Evolutionary conservation across 1,140 invertebrate species (phyloP).

Genomic region (Habropoda laboriosa): DNA sequence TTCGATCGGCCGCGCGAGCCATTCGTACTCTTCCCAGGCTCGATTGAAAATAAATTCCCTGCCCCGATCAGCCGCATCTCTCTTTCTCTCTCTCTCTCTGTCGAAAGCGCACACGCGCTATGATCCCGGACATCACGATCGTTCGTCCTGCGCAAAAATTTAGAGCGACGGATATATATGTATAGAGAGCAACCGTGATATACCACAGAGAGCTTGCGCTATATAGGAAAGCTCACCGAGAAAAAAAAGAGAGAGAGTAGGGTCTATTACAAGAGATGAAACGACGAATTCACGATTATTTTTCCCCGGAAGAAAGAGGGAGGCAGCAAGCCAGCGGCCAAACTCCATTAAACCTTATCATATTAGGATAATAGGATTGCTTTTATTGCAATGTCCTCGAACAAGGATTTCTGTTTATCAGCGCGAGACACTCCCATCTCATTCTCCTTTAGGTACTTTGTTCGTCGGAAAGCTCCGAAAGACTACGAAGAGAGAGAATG

Average conservation of each 20-base stretch:
- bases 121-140: background rate
- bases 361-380: conserved; percentile 70
- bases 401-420: conserved; percentile 72
- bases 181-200: background rate
- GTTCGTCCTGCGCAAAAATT: background rate
- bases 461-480: conserved; percentile 19
- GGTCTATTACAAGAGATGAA: background rate
- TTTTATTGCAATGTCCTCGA: conserved; percentile 64
- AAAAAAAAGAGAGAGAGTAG: no score
- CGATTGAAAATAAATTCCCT: conserved; percentile 44
- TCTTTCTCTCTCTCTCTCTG: no score
- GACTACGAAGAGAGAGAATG: conserved; percentile 1
- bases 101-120: no score
- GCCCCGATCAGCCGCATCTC: background rate
- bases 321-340: conserved; percentile 1
- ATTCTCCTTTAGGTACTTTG: conserved; percentile 45
- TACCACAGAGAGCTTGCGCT: no score
- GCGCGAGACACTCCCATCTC: conserved; percentile 65
- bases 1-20: conserved; percentile 29
- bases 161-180: no score
- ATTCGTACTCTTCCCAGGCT: conserved; percentile 18
- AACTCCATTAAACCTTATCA: conserved; percentile 65
- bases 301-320: conserved; percentile 5
- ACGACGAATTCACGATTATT: conserved; percentile 1
- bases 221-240: no score